Percentiles rank a stretch among this genome's conserved stretches.
These are phyloP conservation scores for Thera britannica DNA, from an alignment of 2,888 invertebrate genomes.

Conservation along the genomic window DNA sequence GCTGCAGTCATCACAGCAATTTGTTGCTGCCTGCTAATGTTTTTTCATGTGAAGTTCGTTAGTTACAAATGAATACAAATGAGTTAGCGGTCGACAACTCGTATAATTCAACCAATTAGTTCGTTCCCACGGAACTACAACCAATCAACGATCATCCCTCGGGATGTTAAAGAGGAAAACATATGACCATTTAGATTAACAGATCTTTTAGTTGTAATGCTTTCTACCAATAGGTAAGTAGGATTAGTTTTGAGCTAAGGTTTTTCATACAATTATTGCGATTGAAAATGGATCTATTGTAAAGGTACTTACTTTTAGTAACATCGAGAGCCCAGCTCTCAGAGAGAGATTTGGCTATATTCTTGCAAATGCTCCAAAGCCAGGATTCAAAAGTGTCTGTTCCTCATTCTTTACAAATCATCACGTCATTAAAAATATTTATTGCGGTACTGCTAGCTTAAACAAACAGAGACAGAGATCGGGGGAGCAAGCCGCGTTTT, in stretches of 20 bases:
- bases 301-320: too few species aligned
- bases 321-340: too few species aligned
- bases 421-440: conserved; percentile 76
- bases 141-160: conserved; percentile 54
- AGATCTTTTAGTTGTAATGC: neutral
- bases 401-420: conserved; percentile 61
- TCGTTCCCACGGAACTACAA: conserved; percentile 71
- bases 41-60: conserved; percentile 64
- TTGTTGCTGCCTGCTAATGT: conserved; percentile 52
- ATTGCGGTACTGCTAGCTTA: conserved; percentile 73
- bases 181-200: conserved; percentile 1
- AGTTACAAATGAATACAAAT: conserved; percentile 69
- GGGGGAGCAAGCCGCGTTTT: conserved; percentile 71
- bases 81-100: conserved; percentile 56
- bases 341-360: too few species aligned
- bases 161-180: conserved; percentile 56
- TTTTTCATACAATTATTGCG: too few species aligned
- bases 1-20: conserved; percentile 44
- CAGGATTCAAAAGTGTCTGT: conserved; percentile 26
- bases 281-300: too few species aligned
- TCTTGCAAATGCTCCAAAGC: neutral
- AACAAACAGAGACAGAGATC: conserved; percentile 72
- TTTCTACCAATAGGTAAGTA: too few species aligned
- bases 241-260: too few species aligned
- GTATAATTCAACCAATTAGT: conserved; percentile 77